These are phyloP conservation scores for Vireo griseus DNA, from an alignment of 2,797 vertebrate genomes.

Conservation along the genomic window DNA sequence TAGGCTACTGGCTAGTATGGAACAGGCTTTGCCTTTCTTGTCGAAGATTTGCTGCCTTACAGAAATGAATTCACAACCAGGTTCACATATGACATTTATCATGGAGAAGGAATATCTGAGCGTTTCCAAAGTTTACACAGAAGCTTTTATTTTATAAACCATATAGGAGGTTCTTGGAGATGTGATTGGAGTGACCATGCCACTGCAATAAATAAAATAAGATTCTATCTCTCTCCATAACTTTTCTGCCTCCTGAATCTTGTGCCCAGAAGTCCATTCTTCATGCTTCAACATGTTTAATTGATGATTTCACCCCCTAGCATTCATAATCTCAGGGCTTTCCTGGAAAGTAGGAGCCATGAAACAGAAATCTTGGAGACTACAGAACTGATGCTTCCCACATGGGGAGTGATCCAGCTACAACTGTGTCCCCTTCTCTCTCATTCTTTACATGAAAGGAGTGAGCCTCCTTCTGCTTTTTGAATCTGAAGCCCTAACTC, in stretches of 20 bases:
- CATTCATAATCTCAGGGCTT: background rate
- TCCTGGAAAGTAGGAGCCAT: background rate
- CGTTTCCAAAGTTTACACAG: background rate
- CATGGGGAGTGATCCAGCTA: background rate
- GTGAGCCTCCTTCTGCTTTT: background rate
- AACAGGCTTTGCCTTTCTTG: background rate
- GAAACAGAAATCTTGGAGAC: background rate
- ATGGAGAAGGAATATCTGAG: background rate
- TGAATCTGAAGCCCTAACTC: background rate
- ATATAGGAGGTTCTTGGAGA: background rate
- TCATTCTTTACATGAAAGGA: background rate
- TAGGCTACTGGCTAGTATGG: background rate
- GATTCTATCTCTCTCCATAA: background rate
- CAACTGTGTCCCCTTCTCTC: background rate
- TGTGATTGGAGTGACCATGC: background rate
- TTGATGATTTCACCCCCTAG: background rate
- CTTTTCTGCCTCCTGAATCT: background rate
- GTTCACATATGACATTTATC: background rate
- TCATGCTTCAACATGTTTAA: background rate
- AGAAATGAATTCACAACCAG: background rate
- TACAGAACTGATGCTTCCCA: background rate
- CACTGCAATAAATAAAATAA: background rate
- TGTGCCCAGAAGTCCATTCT: background rate
- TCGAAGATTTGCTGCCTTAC: background rate
- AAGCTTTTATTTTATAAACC: background rate